phyloP scores from a whole-genome alignment of 2,888 invertebrate species.

The Mesorhabditis spiculigera region DNA sequence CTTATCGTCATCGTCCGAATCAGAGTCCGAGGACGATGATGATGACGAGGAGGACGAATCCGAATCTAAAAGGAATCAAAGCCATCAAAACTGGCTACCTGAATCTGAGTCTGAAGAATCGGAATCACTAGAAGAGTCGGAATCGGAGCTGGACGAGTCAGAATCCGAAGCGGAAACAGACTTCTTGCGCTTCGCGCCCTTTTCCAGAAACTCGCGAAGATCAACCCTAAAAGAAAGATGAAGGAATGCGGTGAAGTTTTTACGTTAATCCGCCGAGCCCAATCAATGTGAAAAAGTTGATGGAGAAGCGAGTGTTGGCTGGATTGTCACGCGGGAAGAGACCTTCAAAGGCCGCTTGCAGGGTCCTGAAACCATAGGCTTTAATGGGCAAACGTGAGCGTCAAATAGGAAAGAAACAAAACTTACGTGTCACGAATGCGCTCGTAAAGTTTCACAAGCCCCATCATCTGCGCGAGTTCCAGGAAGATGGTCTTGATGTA shows the following conservation, averaged over 20 bases:
- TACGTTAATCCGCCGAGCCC: constrained; percentile 90
- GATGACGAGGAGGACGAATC: constrained; percentile 20
- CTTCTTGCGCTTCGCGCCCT: constrained; percentile 35
- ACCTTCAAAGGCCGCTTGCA: constrained; percentile 81
- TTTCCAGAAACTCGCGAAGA: constrained; percentile 47
- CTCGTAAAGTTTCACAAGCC: constrained; percentile 82
- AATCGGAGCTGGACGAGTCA: constrained; percentile 12
- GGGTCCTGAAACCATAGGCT: constrained; percentile 69
- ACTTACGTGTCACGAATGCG: constrained; percentile 84
- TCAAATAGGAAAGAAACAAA: constrained; percentile 7
- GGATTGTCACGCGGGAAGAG: constrained; percentile 93
- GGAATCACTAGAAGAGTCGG: constrained; percentile 11
- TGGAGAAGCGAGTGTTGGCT: constrained; percentile 90
- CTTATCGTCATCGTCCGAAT: constrained; percentile 23
- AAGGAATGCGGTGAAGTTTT: constrained; percentile 49
- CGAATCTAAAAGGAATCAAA: constrained; percentile 18
- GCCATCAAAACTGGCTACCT: no score
- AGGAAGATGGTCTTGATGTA: constrained; percentile 92
- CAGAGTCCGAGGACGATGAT: constrained; percentile 26
- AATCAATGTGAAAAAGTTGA: constrained; percentile 94
- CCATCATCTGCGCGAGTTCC: constrained; percentile 94
- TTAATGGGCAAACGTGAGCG: not conserved
- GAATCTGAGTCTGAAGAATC: constrained; percentile 18
- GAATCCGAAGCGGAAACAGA: constrained; percentile 18
- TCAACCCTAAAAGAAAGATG: constrained; percentile 37